phyloP scores from a whole-genome alignment of 2,797 vertebrate genomes.

The Thripadectes ignobilis region DNA sequence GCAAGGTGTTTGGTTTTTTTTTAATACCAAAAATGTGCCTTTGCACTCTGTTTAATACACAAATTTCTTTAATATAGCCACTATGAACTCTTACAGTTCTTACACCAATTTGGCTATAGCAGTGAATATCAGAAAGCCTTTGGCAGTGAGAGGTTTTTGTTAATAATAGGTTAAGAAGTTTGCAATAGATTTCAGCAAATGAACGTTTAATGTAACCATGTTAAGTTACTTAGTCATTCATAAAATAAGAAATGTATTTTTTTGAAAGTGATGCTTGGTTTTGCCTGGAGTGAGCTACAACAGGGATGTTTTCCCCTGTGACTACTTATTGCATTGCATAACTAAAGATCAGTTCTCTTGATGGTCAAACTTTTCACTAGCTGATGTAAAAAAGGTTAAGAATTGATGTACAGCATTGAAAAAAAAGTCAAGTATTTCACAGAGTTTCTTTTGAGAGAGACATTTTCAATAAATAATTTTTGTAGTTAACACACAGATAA shows the following conservation, averaged over 20 bases:
- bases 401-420: background rate
- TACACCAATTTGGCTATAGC: background rate
- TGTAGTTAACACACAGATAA: background rate
- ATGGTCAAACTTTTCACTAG: background rate
- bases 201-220: background rate
- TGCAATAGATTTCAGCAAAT: background rate
- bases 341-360: background rate
- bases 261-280: background rate
- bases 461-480: background rate
- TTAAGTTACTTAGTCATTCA: background rate
- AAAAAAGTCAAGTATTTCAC: background rate
- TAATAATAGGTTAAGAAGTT: background rate
- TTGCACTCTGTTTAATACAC: background rate
- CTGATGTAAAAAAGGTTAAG: background rate
- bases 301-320: background rate
- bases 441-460: background rate
- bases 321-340: background rate
- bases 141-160: background rate
- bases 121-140: background rate
- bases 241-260: background rate
- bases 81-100: background rate
- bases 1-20: background rate
- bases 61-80: background rate
- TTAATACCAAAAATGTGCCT: background rate
- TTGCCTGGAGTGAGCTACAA: background rate